Base-by-base conservation (phyloP, 2,797 vertebrate species). In the Valencia hispanica region DNA sequence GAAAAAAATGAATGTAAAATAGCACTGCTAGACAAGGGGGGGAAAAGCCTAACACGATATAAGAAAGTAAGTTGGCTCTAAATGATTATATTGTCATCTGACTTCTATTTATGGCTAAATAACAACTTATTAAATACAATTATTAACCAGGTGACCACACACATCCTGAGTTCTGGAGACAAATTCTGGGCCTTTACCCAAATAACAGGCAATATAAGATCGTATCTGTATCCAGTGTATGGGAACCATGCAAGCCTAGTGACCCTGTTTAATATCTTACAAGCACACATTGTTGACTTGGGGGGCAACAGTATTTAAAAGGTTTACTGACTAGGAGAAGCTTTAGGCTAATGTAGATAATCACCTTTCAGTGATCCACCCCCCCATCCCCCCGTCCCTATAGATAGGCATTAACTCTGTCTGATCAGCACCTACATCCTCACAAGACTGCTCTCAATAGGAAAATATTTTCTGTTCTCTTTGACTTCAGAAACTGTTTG, bases 241-340 rank as follows among this genome's bases (percentile, higher is more conserved):
- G 25, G 41, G 43, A 68, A 32, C 71, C 51, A 9, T 39, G 43
- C 65, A 72, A 36, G 22, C 69, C 66, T 61, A 22, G 20, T 70
- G 55, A 68, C 57, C 70, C 66, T 80, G 83, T 80, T 59, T 70
- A 78, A 78, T 79, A 72, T 63, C 80, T 72, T 70, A 66, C 18
- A 0, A 3, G 71, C 74, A 72, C 53, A 88, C 88, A 86, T 82
- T 83, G 77, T 90, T 91, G 91, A 89, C 80, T 87, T 81, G 73
- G 66, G 78, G 84, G 87, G 92, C 91, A 89, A 86, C 53, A 50
- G 50, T 78, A 70, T 90, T 94, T 89, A 91, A 94, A 89, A 57
- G 85, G 88, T 91, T 93, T 92, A 93, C 68, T 53, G 79, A 68
- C 87, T 75, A 79, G 84, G 73, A 82, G 50, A 74, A 73, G 79